These are phyloP conservation scores for Diabrotica virgifera DNA, from an alignment of 1,140 invertebrate species.

Conservation along the genomic window DNA sequence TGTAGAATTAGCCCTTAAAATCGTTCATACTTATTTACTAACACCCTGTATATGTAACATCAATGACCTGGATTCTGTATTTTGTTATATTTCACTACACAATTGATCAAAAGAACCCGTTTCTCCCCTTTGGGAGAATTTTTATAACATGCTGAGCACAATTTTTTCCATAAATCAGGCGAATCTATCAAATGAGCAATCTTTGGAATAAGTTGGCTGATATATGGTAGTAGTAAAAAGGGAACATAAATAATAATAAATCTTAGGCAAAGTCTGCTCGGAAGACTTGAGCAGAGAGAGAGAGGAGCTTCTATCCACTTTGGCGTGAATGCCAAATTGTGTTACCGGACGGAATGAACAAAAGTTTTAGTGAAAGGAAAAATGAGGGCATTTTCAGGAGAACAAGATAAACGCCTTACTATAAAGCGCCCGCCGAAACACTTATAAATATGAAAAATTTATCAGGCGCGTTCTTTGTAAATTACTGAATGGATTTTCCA, in stretches of 20 bases:
- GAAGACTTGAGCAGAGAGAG: too few species aligned
- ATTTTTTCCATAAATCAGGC: neutral
- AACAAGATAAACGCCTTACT: too few species aligned
- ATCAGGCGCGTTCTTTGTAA: too few species aligned
- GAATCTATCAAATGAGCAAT: neutral
- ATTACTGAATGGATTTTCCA: too few species aligned
- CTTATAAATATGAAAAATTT: too few species aligned
- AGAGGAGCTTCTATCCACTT: neutral
- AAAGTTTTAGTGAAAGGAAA: neutral
- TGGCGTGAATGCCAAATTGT: constrained; percentile 2
- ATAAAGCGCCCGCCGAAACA: too few species aligned
- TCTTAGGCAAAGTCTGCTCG: neutral
- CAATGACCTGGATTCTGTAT: too few species aligned
- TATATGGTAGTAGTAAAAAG: neutral
- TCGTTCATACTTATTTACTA: too few species aligned
- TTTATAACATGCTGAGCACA: neutral
- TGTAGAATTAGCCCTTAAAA: too few species aligned
- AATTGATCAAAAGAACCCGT: too few species aligned
- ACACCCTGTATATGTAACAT: too few species aligned
- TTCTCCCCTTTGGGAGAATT: neutral
- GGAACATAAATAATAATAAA: constrained; percentile 1
- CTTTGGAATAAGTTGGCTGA: neutral
- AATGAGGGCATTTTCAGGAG: neutral
- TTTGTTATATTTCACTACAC: too few species aligned
- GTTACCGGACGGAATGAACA: neutral